Evolutionary conservation across 1,140 invertebrate species (phyloP).

Genomic region (Dreissena polymorpha): DNA sequence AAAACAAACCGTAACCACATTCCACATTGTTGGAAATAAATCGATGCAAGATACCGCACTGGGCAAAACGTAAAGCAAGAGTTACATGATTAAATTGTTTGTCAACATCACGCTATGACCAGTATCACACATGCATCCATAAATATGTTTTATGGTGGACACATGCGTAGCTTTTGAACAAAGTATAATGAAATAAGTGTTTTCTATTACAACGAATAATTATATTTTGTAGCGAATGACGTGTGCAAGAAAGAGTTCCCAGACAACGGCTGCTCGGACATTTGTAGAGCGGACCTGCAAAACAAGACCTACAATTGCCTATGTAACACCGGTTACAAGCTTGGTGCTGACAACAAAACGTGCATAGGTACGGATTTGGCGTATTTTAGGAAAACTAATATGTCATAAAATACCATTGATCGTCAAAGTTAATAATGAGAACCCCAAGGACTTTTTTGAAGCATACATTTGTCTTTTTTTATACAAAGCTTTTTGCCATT

Average conservation of each 20-base stretch:
- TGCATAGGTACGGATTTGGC: slow-evolving; percentile 20
- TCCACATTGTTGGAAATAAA: background rate
- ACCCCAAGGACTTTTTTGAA: background rate
- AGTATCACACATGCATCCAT: background rate
- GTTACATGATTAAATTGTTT: background rate
- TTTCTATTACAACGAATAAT: no score
- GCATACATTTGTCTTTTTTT: background rate
- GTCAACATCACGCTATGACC: background rate
- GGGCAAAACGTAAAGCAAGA: background rate
- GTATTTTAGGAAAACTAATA: no score
- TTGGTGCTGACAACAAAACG: slow-evolving; percentile 31
- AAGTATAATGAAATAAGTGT: no score
- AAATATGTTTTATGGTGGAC: background rate
- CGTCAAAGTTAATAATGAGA: background rate
- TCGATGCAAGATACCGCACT: background rate
- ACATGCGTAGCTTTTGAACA: background rate
- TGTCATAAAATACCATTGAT: background rate
- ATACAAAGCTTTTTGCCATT: background rate
- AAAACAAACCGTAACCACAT: background rate
- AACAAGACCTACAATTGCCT: slow-evolving; percentile 9
- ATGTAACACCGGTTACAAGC: slow-evolving; percentile 6
- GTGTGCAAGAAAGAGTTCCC: slow-evolving; percentile 8
- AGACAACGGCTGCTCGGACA: slow-evolving; percentile 21
- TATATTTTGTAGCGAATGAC: slow-evolving; percentile 24
- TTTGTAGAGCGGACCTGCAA: slow-evolving; percentile 3